Percentiles rank a stretch among this genome's conserved stretches.
Conservation (phyloP, 1,140 invertebrate genomes). For the Fopius arisanus region DNA sequence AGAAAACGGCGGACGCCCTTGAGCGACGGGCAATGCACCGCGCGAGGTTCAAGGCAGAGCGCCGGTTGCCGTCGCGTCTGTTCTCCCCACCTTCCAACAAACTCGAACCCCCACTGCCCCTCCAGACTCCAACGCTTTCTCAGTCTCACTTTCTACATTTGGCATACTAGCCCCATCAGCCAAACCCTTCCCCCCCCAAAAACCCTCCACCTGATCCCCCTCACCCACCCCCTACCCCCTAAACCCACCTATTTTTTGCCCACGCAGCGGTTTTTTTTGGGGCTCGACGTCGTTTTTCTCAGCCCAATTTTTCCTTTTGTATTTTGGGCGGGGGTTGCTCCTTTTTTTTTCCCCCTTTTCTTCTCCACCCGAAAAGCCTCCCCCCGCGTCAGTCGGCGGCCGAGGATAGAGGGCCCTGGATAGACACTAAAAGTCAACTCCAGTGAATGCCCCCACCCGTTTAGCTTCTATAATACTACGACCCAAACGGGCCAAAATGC, state of each 20-base stretch:
- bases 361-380: slow-evolving; percentile 16
- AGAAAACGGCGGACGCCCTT: slow-evolving; percentile 61
- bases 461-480: slow-evolving; percentile 1
- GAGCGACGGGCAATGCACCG: slow-evolving; percentile 66
- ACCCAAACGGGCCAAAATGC: slow-evolving; percentile 11
- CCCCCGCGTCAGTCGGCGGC: slow-evolving; percentile 1
- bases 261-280: background rate
- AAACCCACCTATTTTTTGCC: background rate
- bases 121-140: slow-evolving; percentile 8
- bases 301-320: background rate
- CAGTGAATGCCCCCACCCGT: background rate
- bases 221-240: background rate
- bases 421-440: slow-evolving; percentile 3
- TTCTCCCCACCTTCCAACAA: slow-evolving; percentile 34
- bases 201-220: background rate
- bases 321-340: background rate
- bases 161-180: background rate
- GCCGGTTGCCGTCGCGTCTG: slow-evolving; percentile 57
- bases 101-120: slow-evolving; percentile 1
- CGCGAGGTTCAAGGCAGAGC: slow-evolving; percentile 66
- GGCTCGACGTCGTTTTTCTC: background rate
- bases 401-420: background rate
- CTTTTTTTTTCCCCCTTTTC: slow-evolving; percentile 18
- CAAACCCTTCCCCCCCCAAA: background rate
- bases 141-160: slow-evolving; percentile 8